These are phyloP conservation scores for Hipposideros larvatus DNA, from an alignment of 2,797 vertebrate species.

Conservation along the genomic window DNA sequence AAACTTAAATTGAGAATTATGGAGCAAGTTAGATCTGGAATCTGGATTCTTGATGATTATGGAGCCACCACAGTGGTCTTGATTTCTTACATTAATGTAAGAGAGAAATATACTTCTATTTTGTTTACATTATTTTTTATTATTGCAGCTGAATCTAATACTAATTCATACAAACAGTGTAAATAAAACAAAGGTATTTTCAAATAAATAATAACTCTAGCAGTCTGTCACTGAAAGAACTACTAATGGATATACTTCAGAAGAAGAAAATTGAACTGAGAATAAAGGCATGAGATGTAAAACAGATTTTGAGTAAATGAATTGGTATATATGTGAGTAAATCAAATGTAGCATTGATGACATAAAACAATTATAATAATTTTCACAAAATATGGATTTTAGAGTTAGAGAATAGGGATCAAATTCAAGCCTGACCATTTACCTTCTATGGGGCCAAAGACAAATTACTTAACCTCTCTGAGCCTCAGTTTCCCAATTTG, in stretches of 20 bases:
- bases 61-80: neutral
- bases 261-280: conserved; percentile 12
- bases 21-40: neutral
- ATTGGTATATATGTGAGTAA: neutral
- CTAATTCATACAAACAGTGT: neutral
- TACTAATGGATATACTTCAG: neutral
- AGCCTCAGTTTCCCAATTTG: too few relatives aligned
- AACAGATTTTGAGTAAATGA: conserved; percentile 5
- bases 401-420: neutral
- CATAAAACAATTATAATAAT: neutral
- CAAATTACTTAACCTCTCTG: neutral
- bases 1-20: conserved; percentile 1
- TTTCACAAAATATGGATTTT: neutral
- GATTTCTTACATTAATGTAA: neutral
- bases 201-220: neutral
- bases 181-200: conserved; percentile 17
- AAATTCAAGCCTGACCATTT: neutral
- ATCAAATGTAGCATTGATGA: conserved; percentile 1
- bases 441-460: neutral
- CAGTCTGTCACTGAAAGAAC: neutral
- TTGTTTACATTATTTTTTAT: conserved; percentile 13
- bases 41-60: neutral
- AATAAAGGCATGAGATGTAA: neutral
- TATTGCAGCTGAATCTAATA: neutral
- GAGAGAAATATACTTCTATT: neutral